A percentile compares a stretch with the other conserved stretches of the same genome.
phyloP scores from a whole-genome alignment of 2,888 invertebrate species.

The Pammene fasciana region DNA sequence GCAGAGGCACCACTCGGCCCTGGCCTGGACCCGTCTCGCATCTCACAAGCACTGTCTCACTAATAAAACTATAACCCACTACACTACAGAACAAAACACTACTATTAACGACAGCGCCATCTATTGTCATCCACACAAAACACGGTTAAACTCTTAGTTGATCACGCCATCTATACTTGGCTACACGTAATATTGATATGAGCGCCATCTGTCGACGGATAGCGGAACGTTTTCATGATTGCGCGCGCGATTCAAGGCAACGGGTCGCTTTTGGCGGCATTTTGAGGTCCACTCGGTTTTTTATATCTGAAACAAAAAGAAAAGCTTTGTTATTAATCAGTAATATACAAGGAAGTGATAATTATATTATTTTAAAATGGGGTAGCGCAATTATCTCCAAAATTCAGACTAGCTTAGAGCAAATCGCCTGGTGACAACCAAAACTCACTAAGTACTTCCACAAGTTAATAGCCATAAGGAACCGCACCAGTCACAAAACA shows the following conservation, averaged over 20 bases:
- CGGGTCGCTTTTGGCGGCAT: constrained; percentile 17
- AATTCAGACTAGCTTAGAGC: no score
- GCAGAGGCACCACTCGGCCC: constrained; percentile 72
- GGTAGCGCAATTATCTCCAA: no score
- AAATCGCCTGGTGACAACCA: no score
- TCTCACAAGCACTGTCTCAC: constrained; percentile 66
- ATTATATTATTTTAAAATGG: no score
- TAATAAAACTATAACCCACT: constrained; percentile 49
- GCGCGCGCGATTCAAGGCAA: constrained; percentile 23
- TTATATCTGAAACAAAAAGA: constrained; percentile 35
- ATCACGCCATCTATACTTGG: constrained; percentile 12
- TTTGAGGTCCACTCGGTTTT: constrained; percentile 15
- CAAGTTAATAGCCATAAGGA: no score
- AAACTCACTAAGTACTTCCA: no score
- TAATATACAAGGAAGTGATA: not conserved
- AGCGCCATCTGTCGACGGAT: constrained; percentile 7
- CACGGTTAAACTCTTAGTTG: not conserved
- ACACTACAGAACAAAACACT: constrained; percentile 47
- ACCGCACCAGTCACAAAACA: no score
- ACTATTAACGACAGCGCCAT: constrained; percentile 27
- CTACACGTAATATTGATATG: constrained; percentile 3
- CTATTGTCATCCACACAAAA: constrained; percentile 4
- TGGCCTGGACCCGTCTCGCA: constrained; percentile 75
- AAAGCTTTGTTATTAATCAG: not conserved
- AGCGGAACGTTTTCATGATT: constrained; percentile 17